A percentile compares a stretch with the other conserved stretches of the same genome.
phyloP scores from a whole-genome alignment of 2,797 vertebrate species.

The Sebastes vulpes region DNA sequence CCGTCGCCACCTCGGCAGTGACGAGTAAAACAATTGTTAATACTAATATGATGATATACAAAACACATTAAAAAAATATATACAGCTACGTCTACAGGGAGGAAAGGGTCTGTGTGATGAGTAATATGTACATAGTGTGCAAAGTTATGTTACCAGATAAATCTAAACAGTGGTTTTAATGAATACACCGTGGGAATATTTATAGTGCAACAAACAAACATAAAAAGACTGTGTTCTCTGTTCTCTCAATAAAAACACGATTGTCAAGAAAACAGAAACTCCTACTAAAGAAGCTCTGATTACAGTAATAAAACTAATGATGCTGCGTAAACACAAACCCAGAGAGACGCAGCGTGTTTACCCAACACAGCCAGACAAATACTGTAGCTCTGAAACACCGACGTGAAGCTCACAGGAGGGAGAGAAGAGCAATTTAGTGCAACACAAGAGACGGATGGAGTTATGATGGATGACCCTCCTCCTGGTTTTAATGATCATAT shows the following conservation, averaged over 20 bases:
- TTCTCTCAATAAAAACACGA: neutral
- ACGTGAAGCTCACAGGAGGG: neutral
- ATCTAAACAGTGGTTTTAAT: neutral
- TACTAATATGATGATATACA: too few species aligned
- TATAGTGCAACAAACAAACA: neutral
- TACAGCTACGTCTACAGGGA: too few species aligned
- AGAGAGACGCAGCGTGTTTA: neutral
- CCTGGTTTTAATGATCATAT: slow-evolving; percentile 38
- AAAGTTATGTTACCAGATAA: too few species aligned
- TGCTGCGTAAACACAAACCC: neutral
- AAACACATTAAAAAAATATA: too few species aligned
- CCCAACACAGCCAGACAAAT: neutral
- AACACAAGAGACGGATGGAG: neutral
- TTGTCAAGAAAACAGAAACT: neutral
- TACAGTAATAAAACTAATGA: slow-evolving; percentile 1
- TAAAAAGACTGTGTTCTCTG: neutral
- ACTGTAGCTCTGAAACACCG: neutral
- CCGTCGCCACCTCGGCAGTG: too few species aligned
- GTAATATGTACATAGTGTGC: too few species aligned
- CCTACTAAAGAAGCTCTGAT: neutral
- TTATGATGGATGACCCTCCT: slow-evolving; percentile 43
- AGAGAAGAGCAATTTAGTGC: neutral
- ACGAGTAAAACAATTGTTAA: too few species aligned
- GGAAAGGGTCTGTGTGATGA: too few species aligned
- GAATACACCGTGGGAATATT: neutral